These are phyloP conservation scores for Zelostemma sp. DNA, from an alignment of 1,140 invertebrate genomes.

Conservation along the genomic window DNA sequence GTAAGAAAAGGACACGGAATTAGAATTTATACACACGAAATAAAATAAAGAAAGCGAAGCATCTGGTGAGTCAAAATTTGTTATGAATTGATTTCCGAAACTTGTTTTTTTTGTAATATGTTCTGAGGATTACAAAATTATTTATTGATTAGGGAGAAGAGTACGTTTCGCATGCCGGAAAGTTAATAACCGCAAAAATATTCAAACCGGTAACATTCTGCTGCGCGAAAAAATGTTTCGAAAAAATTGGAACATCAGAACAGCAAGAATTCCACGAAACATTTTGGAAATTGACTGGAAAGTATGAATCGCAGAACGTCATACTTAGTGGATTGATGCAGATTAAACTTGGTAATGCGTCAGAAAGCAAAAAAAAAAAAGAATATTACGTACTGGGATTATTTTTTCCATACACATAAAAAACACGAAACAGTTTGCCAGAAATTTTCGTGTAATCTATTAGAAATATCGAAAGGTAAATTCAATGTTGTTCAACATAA, in stretches of 20 bases:
- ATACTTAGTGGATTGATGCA: conserved; percentile 16
- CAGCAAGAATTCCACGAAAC: conserved; percentile 9
- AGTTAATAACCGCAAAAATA: conserved; percentile 2
- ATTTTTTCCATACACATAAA: conserved; percentile 8
- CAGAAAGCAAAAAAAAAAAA: conserved; percentile 5
- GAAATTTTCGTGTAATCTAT: conserved; percentile 30
- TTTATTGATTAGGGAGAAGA: background rate
- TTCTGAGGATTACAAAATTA: no score
- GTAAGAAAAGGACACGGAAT: no score
- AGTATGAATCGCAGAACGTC: conserved; percentile 13
- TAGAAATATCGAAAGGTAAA: conserved; percentile 24
- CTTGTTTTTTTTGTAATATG: no score
- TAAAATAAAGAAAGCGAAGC: no score
- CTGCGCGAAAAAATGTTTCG: conserved; percentile 17
- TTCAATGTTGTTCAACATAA: conserved; percentile 26
- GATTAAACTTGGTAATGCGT: conserved; percentile 4
- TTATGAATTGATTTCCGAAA: no score
- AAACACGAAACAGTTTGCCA: conserved; percentile 14
- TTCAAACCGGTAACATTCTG: conserved; percentile 12
- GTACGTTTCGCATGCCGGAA: conserved; percentile 7
- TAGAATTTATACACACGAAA: no score
- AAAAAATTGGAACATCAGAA: conserved; percentile 13
- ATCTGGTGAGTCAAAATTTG: no score
- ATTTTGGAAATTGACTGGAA: conserved; percentile 17
- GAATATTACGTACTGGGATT: conserved; percentile 8